Conservation (phyloP, 2,888 invertebrate species). For the Hirtodrosophila histrioides region DNA sequence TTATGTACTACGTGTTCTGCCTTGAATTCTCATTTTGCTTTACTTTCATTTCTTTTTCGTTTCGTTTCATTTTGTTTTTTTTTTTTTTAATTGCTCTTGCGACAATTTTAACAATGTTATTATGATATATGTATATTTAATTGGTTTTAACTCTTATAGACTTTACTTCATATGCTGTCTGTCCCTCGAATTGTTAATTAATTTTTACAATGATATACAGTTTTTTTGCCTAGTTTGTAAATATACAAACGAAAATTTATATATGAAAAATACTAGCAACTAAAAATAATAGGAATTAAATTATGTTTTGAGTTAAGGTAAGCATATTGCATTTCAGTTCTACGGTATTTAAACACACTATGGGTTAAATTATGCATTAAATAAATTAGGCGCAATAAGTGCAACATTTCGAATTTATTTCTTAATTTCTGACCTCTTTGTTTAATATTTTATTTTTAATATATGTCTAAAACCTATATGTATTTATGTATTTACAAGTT, state of each 20-base stretch:
- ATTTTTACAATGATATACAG: slow-evolving; percentile 73
- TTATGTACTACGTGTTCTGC: slow-evolving; percentile 22
- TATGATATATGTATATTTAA: slow-evolving; percentile 63
- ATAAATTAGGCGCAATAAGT: slow-evolving; percentile 65
- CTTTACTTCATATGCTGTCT: slow-evolving; percentile 58
- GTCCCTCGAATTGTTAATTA: slow-evolving; percentile 47
- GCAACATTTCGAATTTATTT: slow-evolving; percentile 54
- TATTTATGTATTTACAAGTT: slow-evolving; percentile 44
- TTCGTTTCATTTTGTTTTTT: no score
- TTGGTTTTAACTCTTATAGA: slow-evolving; percentile 55
- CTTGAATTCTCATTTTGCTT: slow-evolving; percentile 33
- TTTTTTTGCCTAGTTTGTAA: slow-evolving; percentile 35
- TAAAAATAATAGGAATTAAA: slow-evolving; percentile 75
- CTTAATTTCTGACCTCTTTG: slow-evolving; percentile 15
- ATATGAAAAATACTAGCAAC: slow-evolving; percentile 39
- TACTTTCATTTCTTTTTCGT: slow-evolving; percentile 6
- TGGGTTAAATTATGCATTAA: slow-evolving; percentile 44
- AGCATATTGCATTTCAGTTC: slow-evolving; percentile 80
- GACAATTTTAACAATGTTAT: slow-evolving; percentile 78
- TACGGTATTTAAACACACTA: slow-evolving; percentile 68
- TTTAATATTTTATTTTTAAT: neutral
- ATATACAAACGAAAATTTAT: slow-evolving; percentile 18
- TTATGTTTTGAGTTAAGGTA: slow-evolving; percentile 71
- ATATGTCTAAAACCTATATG: slow-evolving; percentile 24
- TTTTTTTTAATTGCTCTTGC: slow-evolving; percentile 75